Percentiles rank a stretch among this genome's conserved stretches.
These are phyloP conservation scores for Calyptommatus sinebrachiatus DNA, from an alignment of 2,113 vertebrate species.

Conservation along the genomic window DNA sequence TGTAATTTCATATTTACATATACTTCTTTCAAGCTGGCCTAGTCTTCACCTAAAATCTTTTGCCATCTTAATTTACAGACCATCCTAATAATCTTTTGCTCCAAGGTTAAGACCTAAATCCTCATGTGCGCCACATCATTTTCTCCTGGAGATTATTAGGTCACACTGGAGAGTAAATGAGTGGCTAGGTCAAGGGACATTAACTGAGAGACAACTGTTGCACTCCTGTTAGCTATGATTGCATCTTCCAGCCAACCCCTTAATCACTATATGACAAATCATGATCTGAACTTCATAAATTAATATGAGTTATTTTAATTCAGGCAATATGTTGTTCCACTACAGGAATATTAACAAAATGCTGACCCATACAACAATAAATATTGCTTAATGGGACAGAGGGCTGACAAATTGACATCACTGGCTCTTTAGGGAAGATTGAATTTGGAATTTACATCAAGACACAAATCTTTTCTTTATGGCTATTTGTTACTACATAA, in stretches of 20 bases:
- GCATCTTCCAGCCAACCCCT: constrained; percentile 51
- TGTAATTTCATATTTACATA: constrained; percentile 22
- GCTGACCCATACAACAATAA: constrained; percentile 31
- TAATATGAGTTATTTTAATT: constrained; percentile 65
- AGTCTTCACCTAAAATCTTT: constrained; percentile 49
- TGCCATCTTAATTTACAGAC: constrained; percentile 54
- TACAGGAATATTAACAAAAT: constrained; percentile 53
- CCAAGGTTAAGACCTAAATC: constrained; percentile 63
- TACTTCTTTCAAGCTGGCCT: constrained; percentile 26
- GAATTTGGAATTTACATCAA: constrained; percentile 27
- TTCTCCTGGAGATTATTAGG: constrained; percentile 65
- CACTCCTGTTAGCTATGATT: constrained; percentile 64
- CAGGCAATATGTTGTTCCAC: constrained; percentile 51
- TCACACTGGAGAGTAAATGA: constrained; percentile 61
- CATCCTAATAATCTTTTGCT: constrained; percentile 55
- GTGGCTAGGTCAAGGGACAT: constrained; percentile 71
- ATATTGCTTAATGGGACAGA: constrained; percentile 37
- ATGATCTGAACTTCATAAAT: constrained; percentile 58
- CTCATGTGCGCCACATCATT: constrained; percentile 66
- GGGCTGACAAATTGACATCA: constrained; percentile 17
- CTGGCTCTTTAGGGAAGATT: background rate
- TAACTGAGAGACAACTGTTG: constrained; percentile 63
- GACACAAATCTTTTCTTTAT: constrained; percentile 8
- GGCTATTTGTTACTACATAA: constrained; percentile 19
- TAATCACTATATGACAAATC: constrained; percentile 67